Evolutionary conservation across 2,113 vertebrate genomes (phyloP).

Genomic region (Aptenodytes forsteri): DNA sequence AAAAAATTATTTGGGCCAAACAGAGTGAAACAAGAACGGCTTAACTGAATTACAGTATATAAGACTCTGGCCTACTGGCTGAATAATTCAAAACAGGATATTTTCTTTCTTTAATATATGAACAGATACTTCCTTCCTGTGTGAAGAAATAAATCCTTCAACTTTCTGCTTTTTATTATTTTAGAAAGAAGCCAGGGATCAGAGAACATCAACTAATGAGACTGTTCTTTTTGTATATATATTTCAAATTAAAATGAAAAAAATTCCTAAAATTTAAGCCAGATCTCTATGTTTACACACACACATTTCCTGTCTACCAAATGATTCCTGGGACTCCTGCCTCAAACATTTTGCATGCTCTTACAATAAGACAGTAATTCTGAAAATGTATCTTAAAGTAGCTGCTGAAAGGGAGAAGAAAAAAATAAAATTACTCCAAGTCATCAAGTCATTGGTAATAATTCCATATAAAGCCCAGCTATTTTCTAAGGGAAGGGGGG

Average conservation of each 20-base stretch:
- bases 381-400: background rate
- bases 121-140: slow-evolving; percentile 45
- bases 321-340: background rate
- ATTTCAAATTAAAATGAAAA: slow-evolving; percentile 41
- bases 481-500: background rate
- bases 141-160: slow-evolving; percentile 26
- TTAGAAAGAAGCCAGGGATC: slow-evolving; percentile 51
- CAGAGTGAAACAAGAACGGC: background rate
- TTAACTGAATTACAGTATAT: background rate
- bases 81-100: slow-evolving; percentile 47
- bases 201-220: slow-evolving; percentile 37
- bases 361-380: background rate
- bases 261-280: slow-evolving; percentile 35
- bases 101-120: slow-evolving; percentile 21
- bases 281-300: slow-evolving; percentile 14
- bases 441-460: background rate
- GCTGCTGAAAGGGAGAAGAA: background rate
- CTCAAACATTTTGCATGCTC: background rate
- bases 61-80: background rate
- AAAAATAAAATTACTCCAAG: background rate
- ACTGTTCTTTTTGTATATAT: slow-evolving; percentile 20
- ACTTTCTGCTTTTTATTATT: slow-evolving; percentile 53
- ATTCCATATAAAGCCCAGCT: background rate
- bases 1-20: background rate
- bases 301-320: background rate